Evolutionary conservation across 2,888 invertebrate genomes (phyloP), one percentile per base, ranked within the genome.

Genomic region (Nematopogon swammerdamellus): DNA sequence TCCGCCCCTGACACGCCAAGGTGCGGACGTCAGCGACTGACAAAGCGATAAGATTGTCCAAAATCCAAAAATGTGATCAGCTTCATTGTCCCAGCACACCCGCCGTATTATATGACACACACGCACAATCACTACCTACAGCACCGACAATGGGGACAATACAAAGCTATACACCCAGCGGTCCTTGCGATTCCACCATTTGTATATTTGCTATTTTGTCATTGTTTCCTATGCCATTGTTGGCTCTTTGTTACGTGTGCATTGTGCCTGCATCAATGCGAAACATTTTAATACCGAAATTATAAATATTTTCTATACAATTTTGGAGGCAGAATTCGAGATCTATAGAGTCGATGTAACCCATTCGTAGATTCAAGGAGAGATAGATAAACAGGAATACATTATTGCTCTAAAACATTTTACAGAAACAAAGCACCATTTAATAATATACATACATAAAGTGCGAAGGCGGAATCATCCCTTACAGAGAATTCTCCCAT

Each of bases 201-300:
- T 36, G 36, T 36, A 70, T 79, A 77, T 79, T 79, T 77, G 76
- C 69, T 64, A 65, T 70, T 73, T 69, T 72, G 74, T 76, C 77
- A 79, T 79, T 77, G 79, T 79, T 76, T 75, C 68, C 65, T 72
- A 74, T 62, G 73, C 75, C 63, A 74, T 79, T 77, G 76, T 79
- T 11, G 20, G 19, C 11, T 14, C 36, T 36, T 36, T 36, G 36
- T 36, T 3, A 14, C 4, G 11, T 3, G 8, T 14, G 36, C 36
- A 14, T 36, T 36, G 36, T 36, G 36, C 11, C 36, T 14, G 61
- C 65, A 75, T 76, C 75, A 72, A 76, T 76, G 75, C 63, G 75
- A 77, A 76, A 77, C 77, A 76, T 77, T 77, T 76, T 79, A 79
- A 79, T 79, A 77, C 76, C 72, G 70, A 74, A 77, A 77, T 76